Conservation (phyloP, 2,113 vertebrate species). For the Egretta garzetta region DNA sequence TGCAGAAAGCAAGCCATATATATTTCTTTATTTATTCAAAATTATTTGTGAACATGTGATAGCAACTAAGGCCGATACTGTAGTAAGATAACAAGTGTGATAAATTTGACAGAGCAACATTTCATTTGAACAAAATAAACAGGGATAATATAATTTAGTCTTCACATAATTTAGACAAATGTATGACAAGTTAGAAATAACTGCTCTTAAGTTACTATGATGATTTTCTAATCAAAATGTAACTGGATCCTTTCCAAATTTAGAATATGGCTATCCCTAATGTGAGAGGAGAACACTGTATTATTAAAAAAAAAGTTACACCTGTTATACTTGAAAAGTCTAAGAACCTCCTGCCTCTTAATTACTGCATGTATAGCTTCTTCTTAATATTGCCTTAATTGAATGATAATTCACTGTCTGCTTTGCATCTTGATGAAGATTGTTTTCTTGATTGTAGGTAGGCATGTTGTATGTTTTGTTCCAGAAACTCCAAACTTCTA, state of each 20-base stretch:
- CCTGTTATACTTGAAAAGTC: background rate
- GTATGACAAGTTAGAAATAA: background rate
- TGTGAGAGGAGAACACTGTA: background rate
- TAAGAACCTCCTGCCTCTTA: background rate
- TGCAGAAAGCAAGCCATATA: background rate
- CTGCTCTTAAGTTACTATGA: background rate
- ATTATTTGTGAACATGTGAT: background rate
- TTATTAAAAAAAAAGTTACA: background rate
- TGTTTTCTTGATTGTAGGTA: background rate
- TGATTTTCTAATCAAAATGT: background rate
- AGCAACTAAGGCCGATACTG: background rate
- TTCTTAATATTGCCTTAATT: background rate
- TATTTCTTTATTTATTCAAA: background rate
- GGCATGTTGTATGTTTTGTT: background rate
- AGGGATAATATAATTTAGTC: background rate
- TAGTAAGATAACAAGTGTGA: background rate
- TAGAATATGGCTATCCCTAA: background rate
- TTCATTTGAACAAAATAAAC: background rate
- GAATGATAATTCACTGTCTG: background rate
- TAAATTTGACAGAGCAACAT: background rate
- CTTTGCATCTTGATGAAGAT: background rate
- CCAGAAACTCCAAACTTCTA: background rate
- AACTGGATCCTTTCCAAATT: background rate
- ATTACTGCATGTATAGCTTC: background rate
- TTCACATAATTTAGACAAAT: background rate